Conservation (phyloP, 2,797 vertebrate species). For the Neostethus bicornis region DNA sequence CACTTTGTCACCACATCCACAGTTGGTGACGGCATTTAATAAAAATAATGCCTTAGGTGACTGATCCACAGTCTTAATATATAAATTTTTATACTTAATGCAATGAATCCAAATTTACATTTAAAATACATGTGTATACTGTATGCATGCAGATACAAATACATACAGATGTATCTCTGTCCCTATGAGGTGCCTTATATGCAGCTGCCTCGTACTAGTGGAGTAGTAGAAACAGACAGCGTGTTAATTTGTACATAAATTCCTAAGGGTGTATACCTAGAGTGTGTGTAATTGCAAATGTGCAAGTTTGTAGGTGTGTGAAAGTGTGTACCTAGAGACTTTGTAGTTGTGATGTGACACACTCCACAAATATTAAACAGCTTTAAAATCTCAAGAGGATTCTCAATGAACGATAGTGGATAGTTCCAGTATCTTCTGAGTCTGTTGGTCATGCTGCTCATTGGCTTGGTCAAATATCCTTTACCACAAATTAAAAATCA, state of each 20-base stretch:
- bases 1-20: constrained; percentile 47
- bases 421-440: constrained; percentile 41
- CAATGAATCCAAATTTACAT: too few species aligned
- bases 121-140: constrained; percentile 31
- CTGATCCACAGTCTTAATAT: neutral
- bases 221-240: constrained; percentile 35
- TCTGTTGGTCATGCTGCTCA: constrained; percentile 40
- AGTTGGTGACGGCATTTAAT: constrained; percentile 15
- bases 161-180: too few species aligned
- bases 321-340: constrained; percentile 44
- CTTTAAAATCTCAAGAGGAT: constrained; percentile 55
- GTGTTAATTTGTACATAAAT: constrained; percentile 45
- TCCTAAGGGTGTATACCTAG: constrained; percentile 20
- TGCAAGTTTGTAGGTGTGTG: constrained; percentile 15
- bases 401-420: constrained; percentile 45
- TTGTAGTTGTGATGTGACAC: constrained; percentile 59
- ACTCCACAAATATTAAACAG: constrained; percentile 59
- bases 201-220: constrained; percentile 33
- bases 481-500: constrained; percentile 2
- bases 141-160: constrained; percentile 38
- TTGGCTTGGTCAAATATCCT: neutral
- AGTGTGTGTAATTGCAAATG: constrained; percentile 7
- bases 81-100: neutral
- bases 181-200: constrained; percentile 12
- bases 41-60: constrained; percentile 19